Evolutionary conservation across 2,797 vertebrate genomes (phyloP).

Genomic region (Cossypha dichroa): DNA sequence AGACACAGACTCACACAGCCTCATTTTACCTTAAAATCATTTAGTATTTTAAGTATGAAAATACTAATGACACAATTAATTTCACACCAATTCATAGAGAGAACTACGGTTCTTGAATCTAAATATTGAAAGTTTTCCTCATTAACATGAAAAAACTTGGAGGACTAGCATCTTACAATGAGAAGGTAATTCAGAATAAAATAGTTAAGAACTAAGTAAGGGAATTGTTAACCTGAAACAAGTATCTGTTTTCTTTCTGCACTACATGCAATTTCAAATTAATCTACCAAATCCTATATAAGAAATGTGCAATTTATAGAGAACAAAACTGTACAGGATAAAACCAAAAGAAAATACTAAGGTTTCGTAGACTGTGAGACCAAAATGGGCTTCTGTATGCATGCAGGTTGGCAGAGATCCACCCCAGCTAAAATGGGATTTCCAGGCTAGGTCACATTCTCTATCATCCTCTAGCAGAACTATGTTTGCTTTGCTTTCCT

Average conservation of each 20-base stretch:
- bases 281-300: neutral
- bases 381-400: neutral
- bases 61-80: neutral
- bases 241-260: neutral
- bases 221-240: neutral
- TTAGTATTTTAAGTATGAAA: neutral
- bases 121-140: neutral
- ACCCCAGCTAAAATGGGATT: neutral
- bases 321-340: neutral
- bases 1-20: neutral
- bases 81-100: neutral
- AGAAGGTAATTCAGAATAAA: neutral
- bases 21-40: neutral
- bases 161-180: neutral
- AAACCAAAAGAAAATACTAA: neutral
- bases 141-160: neutral
- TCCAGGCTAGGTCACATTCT: neutral
- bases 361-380: neutral
- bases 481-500: neutral
- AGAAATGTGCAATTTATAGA: neutral
- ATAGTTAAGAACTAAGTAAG: neutral
- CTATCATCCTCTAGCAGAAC: neutral
- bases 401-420: neutral
- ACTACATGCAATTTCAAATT: neutral
- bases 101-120: neutral